phyloP scores from a whole-genome alignment of 64 coral and sea anemone species.

The Stylophora pistillata region DNA sequence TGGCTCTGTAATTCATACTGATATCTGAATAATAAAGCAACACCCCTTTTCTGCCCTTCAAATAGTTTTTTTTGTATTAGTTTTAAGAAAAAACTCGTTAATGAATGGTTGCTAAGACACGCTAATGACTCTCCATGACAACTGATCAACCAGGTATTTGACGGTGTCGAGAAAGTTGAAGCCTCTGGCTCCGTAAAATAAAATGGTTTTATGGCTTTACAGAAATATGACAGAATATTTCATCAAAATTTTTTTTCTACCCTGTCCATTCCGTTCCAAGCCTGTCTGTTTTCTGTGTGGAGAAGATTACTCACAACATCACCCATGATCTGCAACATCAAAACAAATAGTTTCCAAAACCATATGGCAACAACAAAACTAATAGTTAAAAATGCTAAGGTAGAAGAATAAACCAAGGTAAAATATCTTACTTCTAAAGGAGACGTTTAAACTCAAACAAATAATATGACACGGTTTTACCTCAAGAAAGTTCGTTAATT shows the following conservation, averaged over 20 bases:
- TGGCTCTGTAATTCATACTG: background rate
- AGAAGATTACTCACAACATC: conserved; percentile 45
- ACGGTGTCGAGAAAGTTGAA: no score
- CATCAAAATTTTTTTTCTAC: conserved; percentile 4
- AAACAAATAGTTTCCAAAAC: background rate
- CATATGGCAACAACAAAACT: background rate
- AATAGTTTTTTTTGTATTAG: no score
- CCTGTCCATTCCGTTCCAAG: conserved; percentile 82
- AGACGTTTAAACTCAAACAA: no score
- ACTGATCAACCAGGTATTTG: no score
- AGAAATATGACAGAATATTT: background rate
- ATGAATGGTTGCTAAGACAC: no score
- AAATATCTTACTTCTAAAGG: no score
- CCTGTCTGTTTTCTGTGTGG: conserved; percentile 58
- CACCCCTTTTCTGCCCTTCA: no score
- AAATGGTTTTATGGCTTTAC: no score
- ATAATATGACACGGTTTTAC: conserved; percentile 9
- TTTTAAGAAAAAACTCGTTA: no score
- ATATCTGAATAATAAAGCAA: background rate
- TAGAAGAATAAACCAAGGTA: no score
- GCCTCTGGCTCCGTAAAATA: no score
- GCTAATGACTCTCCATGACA: no score
- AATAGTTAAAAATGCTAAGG: background rate
- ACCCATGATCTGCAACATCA: conserved; percentile 18
- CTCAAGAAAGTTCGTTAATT: conserved; percentile 45